Conservation (phyloP, 2,797 vertebrate species). For the Etheostoma nigrum region DNA sequence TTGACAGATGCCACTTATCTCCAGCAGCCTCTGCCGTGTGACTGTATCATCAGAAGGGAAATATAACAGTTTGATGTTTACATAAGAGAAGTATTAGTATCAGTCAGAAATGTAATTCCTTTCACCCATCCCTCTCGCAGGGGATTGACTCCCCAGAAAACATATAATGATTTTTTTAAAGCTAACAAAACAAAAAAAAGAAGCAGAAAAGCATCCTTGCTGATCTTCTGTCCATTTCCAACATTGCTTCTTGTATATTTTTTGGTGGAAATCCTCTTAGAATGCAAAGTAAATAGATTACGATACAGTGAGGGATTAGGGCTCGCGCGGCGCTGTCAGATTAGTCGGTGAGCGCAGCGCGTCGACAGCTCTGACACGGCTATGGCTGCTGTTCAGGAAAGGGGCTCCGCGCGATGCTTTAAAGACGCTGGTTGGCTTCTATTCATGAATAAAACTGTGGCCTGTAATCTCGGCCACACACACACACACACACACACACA, state of each 20-base stretch:
- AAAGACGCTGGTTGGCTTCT: conserved; percentile 80
- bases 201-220: conserved; percentile 78
- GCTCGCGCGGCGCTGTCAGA: conserved; percentile 95
- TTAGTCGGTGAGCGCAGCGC: conserved; percentile 91
- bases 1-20: conserved; percentile 82
- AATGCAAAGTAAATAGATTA: conserved; percentile 98
- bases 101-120: conserved; percentile 84
- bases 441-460: conserved; percentile 86
- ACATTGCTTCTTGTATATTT: conserved; percentile 91
- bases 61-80: conserved; percentile 78
- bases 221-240: conserved; percentile 90
- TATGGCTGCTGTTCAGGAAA: conserved; percentile 90
- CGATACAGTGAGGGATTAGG: conserved; percentile 95
- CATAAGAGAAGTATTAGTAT: conserved; percentile 83
- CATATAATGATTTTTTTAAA: conserved; percentile 78
- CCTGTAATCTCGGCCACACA: conserved; percentile 82
- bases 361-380: conserved; percentile 93
- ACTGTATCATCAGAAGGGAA: conserved; percentile 78
- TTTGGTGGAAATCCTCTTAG: conserved; percentile 95
- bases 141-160: conserved; percentile 81
- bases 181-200: conserved; percentile 81
- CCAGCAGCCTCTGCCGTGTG: conserved; percentile 70
- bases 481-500: conserved; percentile 42
- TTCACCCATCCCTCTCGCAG: conserved; percentile 75
- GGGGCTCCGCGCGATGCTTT: conserved; percentile 81